Percentiles rank a stretch among this genome's conserved stretches.
Evolutionary conservation across 2,888 invertebrate genomes (phyloP).

Genomic region (Tipula lateralis): DNA sequence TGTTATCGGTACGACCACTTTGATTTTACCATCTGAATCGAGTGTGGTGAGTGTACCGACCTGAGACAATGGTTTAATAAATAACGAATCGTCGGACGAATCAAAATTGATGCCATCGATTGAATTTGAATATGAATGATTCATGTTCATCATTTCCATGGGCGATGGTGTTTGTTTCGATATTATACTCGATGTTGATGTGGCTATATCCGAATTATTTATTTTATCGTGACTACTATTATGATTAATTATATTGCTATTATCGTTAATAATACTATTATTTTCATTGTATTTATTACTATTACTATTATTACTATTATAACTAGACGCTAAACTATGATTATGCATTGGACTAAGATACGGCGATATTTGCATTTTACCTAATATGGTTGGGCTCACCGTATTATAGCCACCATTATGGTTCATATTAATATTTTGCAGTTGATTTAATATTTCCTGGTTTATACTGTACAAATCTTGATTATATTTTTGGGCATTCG

Average conservation of each 20-base stretch:
- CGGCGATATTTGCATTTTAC: neutral
- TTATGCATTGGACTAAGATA: neutral
- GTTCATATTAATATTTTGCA: constrained; percentile 45
- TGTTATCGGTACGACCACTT: constrained; percentile 60
- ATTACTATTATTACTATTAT: constrained; percentile 33
- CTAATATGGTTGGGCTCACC: neutral
- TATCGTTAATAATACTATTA: constrained; percentile 21
- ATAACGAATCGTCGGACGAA: constrained; percentile 56
- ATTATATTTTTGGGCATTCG: constrained; percentile 49
- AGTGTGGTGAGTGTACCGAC: constrained; percentile 59
- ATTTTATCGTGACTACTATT: constrained; percentile 40
- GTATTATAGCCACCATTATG: neutral
- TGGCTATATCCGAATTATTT: constrained; percentile 44
- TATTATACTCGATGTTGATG: constrained; percentile 39
- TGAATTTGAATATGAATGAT: constrained; percentile 45
- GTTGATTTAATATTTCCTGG: constrained; percentile 48
- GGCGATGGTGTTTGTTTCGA: constrained; percentile 46
- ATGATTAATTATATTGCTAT: neutral
- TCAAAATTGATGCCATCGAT: constrained; percentile 47
- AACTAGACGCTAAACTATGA: neutral
- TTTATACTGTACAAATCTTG: constrained; percentile 49
- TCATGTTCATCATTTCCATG: constrained; percentile 42
- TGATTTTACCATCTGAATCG: constrained; percentile 57
- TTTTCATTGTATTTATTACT: constrained; percentile 35
- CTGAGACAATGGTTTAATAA: constrained; percentile 64